phyloP scores from a whole-genome alignment of 2,888 invertebrate genomes.

The Metopia argyrocephala region DNA sequence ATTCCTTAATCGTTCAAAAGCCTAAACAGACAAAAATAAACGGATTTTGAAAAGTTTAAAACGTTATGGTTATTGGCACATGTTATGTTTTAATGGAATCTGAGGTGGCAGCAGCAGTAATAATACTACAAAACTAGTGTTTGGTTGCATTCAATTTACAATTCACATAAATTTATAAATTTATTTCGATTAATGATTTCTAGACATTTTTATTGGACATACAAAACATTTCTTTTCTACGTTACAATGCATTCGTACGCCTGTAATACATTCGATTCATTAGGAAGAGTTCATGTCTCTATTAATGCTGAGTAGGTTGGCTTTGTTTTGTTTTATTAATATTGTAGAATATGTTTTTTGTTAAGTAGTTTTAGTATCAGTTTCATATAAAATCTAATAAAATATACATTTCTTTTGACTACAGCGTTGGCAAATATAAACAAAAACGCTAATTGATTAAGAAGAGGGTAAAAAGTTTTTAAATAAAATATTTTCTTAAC shows the following conservation, averaged over 20 bases:
- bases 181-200: conserved; percentile 53
- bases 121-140: conserved; percentile 35
- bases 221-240: background rate
- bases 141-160: conserved; percentile 53
- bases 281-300: conserved; percentile 16
- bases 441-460: conserved; percentile 5
- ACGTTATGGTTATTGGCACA: conserved; percentile 44
- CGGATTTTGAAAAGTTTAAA: background rate
- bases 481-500: background rate
- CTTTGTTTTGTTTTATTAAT: conserved; percentile 18
- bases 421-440: no score
- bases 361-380: conserved; percentile 32
- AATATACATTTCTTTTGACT: conserved; percentile 16
- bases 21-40: no score
- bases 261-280: no score
- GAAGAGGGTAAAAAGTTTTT: background rate
- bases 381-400: conserved; percentile 37
- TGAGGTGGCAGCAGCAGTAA: conserved; percentile 31
- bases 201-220: conserved; percentile 6
- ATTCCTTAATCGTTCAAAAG: no score
- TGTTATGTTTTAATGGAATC: conserved; percentile 55
- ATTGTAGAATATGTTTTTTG: conserved; percentile 16
- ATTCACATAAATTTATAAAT: conserved; percentile 52
- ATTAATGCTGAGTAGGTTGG: conserved; percentile 3
- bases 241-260: no score